A percentile compares a stretch with the other conserved stretches of the same genome.
These are phyloP conservation scores for Zaprionus bogoriensis DNA, from an alignment of 2,888 invertebrate genomes.

Conservation along the genomic window DNA sequence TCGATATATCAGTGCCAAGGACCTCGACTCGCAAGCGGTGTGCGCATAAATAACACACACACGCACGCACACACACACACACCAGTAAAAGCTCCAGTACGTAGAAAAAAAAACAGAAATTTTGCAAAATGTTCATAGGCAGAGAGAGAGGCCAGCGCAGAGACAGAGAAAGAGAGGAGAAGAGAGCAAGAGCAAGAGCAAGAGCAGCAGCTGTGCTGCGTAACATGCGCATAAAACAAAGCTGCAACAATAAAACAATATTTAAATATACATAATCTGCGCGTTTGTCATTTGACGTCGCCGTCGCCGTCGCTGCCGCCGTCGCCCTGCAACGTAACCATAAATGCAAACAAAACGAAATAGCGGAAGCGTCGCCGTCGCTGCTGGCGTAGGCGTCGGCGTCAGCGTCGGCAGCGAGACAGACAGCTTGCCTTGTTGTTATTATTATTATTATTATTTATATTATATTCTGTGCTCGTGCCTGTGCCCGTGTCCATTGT, in stretches of 20 bases:
- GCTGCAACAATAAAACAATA: conserved; percentile 32
- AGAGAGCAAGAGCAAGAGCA: not conserved
- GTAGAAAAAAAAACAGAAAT: conserved; percentile 41
- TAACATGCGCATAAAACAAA: conserved; percentile 43
- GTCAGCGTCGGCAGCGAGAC: no score
- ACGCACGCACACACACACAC: no score
- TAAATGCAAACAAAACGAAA: conserved; percentile 24
- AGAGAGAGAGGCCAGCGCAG: not conserved
- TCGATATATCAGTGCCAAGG: conserved; percentile 24
- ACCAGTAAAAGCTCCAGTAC: conserved; percentile 49
- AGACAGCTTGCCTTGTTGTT: conserved; percentile 38
- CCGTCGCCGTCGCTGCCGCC: conserved; percentile 12
- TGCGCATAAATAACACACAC: conserved; percentile 30
- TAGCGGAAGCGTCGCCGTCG: conserved; percentile 28
- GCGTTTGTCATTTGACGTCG: conserved; percentile 34
- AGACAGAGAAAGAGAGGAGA: not conserved
- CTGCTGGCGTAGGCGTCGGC: conserved; percentile 19
- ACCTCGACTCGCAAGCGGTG: conserved; percentile 19
- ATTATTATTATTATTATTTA: conserved; percentile 12
- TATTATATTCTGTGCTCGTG: not conserved
- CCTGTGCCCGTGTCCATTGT: not conserved
- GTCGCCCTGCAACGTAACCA: conserved; percentile 33
- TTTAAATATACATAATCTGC: conserved; percentile 51
- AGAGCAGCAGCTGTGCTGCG: conserved; percentile 41
- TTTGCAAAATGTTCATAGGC: conserved; percentile 35